phyloP scores from a whole-genome alignment of 2,113 vertebrate species.

The Rallus limicola region DNA sequence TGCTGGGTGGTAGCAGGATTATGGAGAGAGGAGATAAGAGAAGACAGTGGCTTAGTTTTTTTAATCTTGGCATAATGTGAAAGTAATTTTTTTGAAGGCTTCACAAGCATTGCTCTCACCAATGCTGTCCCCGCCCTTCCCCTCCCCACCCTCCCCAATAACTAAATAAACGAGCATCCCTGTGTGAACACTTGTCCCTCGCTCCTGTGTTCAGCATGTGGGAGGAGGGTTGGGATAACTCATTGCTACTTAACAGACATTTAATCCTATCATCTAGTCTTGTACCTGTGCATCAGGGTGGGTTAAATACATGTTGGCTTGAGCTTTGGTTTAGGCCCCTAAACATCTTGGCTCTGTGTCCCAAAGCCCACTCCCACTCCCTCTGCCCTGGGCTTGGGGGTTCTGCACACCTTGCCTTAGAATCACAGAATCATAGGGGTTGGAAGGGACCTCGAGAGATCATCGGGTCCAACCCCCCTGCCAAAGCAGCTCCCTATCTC shows the following conservation, averaged over 20 bases:
- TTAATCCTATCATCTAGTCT: background rate
- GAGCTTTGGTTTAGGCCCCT: background rate
- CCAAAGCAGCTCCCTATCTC: too few species aligned
- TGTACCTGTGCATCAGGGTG: background rate
- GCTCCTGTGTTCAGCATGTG: background rate
- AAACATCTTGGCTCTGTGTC: background rate
- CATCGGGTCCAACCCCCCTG: too few species aligned
- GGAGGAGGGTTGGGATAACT: background rate
- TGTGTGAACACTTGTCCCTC: background rate
- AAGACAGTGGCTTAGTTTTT: background rate
- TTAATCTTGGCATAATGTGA: background rate
- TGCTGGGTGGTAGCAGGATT: fast-evolving
- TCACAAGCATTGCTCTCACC: background rate
- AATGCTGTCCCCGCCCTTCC: background rate
- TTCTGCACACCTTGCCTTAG: background rate
- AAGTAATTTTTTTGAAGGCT: background rate
- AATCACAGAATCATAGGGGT: too few species aligned
- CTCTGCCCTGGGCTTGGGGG: too few species aligned
- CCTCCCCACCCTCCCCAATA: background rate
- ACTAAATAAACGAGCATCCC: background rate
- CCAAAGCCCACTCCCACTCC: background rate
- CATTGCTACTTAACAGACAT: background rate
- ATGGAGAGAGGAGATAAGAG: background rate
- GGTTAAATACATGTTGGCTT: background rate
- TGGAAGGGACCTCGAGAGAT: too few species aligned